Conservation (phyloP, 2,113 vertebrate species). For the Melanocharis versteri region DNA sequence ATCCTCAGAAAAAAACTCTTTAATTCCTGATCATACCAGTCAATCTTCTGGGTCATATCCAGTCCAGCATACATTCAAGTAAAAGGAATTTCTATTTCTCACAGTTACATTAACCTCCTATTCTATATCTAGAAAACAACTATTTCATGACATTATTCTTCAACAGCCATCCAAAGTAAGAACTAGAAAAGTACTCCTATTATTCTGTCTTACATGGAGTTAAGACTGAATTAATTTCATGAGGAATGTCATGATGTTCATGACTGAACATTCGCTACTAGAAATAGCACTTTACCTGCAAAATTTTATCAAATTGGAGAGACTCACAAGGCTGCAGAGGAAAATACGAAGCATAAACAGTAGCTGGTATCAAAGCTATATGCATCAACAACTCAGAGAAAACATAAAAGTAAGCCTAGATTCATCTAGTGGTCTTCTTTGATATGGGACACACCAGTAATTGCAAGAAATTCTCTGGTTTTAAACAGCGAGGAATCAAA, state of each 20-base stretch:
- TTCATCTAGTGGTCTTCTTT: neutral
- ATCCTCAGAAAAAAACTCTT: neutral
- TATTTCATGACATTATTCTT: neutral
- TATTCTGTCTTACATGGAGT: neutral
- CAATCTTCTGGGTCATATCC: neutral
- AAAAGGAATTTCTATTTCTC: neutral
- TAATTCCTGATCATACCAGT: neutral
- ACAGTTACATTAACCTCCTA: neutral
- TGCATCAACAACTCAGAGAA: neutral
- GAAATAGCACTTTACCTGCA: neutral
- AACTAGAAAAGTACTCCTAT: neutral
- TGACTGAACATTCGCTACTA: neutral
- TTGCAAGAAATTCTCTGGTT: neutral
- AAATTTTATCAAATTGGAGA: neutral
- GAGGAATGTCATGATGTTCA: neutral
- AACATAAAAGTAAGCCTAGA: neutral
- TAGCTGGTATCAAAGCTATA: neutral
- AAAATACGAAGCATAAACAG: neutral
- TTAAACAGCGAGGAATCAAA: neutral
- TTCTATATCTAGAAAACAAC: neutral
- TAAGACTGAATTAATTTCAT: neutral
- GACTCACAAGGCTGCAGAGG: neutral
- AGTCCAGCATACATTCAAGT: neutral
- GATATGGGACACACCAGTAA: neutral
- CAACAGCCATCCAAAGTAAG: neutral